A percentile compares a stretch with the other conserved stretches of the same genome.
phyloP scores from a whole-genome alignment of 2,113 vertebrate genomes.

The Callipepla squamata region DNA sequence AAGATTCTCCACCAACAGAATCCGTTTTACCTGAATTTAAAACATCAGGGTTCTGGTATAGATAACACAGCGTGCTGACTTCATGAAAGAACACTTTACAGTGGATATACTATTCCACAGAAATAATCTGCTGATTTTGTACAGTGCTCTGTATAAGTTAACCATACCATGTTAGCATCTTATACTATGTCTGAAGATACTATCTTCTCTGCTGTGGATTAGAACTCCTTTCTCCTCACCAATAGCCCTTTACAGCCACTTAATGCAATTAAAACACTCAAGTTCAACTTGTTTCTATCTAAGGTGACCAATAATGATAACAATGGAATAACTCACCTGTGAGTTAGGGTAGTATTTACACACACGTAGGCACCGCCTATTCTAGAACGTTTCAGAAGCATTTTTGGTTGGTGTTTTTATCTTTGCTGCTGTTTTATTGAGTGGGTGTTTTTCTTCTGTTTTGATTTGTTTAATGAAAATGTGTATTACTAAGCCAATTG shows the following conservation, averaged over 20 bases:
- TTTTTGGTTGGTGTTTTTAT: background rate
- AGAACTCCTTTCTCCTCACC: background rate
- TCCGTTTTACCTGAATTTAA: constrained; percentile 18
- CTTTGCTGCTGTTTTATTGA: no score
- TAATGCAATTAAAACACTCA: background rate
- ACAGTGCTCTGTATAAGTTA: background rate
- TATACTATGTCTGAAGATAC: no score
- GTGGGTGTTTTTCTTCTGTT: no score
- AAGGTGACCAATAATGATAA: background rate
- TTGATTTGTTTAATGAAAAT: background rate
- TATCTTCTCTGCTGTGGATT: background rate
- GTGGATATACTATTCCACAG: background rate
- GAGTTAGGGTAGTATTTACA: background rate
- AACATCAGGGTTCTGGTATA: background rate
- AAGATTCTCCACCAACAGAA: background rate
- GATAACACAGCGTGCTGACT: background rate
- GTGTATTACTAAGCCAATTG: background rate
- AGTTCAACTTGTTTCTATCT: background rate
- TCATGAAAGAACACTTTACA: background rate
- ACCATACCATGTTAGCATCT: background rate
- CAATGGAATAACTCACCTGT: background rate
- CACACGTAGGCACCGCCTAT: background rate
- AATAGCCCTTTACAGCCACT: background rate
- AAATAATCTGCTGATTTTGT: background rate
- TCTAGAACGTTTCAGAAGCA: background rate